phyloP scores from a whole-genome alignment of 37 sponge, comb jelly and placozoan genomes.

The Theonella swinhoei region DNA sequence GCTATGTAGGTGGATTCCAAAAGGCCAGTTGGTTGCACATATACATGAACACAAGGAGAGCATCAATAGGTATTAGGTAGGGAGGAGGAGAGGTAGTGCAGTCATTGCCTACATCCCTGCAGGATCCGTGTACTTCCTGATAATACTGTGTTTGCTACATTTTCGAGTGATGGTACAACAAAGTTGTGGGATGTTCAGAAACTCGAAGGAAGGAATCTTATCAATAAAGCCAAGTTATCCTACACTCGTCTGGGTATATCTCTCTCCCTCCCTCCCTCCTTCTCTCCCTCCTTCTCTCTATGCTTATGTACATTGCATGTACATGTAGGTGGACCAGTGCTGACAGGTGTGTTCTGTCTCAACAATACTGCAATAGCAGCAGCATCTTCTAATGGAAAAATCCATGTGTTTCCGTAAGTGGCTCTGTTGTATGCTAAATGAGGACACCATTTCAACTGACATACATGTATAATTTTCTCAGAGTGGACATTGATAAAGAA shows the following conservation, averaged over 20 bases:
- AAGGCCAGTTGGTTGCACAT: slow-evolving; percentile 86
- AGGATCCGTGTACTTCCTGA: slow-evolving; percentile 66
- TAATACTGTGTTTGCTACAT: slow-evolving; percentile 81
- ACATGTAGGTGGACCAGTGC: slow-evolving; percentile 27
- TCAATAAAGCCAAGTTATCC: slow-evolving; percentile 62
- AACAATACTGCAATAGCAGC: slow-evolving; percentile 37
- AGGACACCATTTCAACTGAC: no score
- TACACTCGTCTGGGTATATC: slow-evolving; percentile 53
- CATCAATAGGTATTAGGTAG: slow-evolving; percentile 70
- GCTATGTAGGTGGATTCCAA: slow-evolving; percentile 72
- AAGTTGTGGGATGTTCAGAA: slow-evolving; percentile 90
- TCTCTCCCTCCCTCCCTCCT: no score
- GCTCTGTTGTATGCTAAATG: not conserved
- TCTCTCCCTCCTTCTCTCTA: not conserved
- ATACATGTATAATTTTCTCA: no score
- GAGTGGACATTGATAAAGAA: not conserved
- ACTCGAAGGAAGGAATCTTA: slow-evolving; percentile 73
- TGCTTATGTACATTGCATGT: not conserved
- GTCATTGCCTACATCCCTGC: no score
- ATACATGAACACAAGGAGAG: slow-evolving; percentile 89
- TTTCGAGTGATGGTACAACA: slow-evolving; percentile 84
- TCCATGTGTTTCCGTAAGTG: slow-evolving; percentile 58
- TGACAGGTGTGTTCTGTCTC: slow-evolving; percentile 61
- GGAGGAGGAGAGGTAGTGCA: not conserved
- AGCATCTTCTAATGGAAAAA: slow-evolving; percentile 58